Conservation (phyloP, 2,888 invertebrate genomes). For the Drosophila percnosoma region DNA sequence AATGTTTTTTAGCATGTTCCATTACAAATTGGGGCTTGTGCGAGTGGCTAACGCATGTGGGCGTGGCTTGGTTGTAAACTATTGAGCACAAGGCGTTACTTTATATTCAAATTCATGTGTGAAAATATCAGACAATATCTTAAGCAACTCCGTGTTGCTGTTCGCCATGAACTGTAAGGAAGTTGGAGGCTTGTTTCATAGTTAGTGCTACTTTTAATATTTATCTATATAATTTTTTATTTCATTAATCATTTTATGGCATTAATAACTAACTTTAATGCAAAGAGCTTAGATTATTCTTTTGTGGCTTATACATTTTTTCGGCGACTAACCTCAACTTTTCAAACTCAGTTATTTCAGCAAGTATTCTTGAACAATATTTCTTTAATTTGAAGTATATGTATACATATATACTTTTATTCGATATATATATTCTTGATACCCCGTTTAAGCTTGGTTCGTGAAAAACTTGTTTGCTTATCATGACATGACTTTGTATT, state of each 20-base stretch:
- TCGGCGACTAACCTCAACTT: not conserved
- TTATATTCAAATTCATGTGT: constrained; percentile 31
- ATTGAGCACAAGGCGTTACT: constrained; percentile 55
- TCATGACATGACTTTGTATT: not conserved
- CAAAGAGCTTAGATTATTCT: not conserved
- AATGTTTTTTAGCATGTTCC: constrained; percentile 52
- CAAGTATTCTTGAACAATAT: no score
- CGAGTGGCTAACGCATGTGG: constrained; percentile 57
- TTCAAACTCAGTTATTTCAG: not conserved
- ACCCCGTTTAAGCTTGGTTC: not conserved
- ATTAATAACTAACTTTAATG: not conserved
- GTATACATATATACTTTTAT: not conserved
- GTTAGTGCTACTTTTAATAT: not conserved
- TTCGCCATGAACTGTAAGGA: constrained; percentile 52
- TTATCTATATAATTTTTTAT: not conserved
- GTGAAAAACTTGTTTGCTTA: not conserved
- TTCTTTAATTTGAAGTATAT: not conserved
- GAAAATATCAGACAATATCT: constrained; percentile 20
- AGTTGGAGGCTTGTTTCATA: constrained; percentile 9
- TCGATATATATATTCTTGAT: not conserved
- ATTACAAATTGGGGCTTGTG: constrained; percentile 65
- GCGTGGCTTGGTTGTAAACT: constrained; percentile 45
- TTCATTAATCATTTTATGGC: not conserved
- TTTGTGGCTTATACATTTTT: not conserved
- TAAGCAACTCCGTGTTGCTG: constrained; percentile 16